phyloP scores from a whole-genome alignment of 2,113 vertebrate genomes.

The Xiphias gladius region DNA sequence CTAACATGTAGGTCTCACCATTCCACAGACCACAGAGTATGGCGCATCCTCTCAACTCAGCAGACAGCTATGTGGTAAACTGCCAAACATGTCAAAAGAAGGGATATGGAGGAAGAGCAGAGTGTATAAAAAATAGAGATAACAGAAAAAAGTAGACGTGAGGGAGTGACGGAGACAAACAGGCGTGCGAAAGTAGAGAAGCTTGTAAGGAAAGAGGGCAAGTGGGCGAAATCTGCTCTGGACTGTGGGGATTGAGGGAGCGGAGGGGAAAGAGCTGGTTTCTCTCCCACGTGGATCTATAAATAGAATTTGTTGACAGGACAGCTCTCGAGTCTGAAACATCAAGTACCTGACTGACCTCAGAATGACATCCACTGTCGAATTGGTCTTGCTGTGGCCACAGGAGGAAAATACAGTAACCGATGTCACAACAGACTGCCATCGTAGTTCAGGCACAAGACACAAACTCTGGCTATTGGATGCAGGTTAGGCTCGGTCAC shows the following conservation, averaged over 20 bases:
- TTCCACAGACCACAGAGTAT: slow-evolving; percentile 35
- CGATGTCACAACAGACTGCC: slow-evolving; percentile 13
- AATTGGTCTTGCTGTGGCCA: slow-evolving; percentile 19
- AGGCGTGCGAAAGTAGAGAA: slow-evolving; percentile 29
- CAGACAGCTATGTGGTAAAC: slow-evolving; percentile 35
- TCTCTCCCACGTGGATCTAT: slow-evolving; percentile 39
- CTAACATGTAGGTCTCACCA: slow-evolving; percentile 21
- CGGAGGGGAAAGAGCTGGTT: neutral
- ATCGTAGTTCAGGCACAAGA: neutral
- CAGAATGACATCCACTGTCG: slow-evolving; percentile 4
- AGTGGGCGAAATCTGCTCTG: slow-evolving; percentile 18
- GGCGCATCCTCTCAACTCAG: slow-evolving; percentile 36
- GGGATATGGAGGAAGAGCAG: neutral
- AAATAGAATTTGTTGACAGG: slow-evolving; percentile 56
- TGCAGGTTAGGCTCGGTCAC: neutral
- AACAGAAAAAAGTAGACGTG: neutral
- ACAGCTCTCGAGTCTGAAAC: slow-evolving; percentile 23
- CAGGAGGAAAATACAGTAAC: slow-evolving; percentile 7
- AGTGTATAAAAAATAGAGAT: slow-evolving; percentile 25
- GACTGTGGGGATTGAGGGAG: slow-evolving; percentile 16
- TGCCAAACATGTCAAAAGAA: slow-evolving; percentile 39
- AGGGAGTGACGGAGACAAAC: slow-evolving; percentile 20
- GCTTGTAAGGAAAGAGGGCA: slow-evolving; percentile 9
- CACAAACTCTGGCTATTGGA: neutral
- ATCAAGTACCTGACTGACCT: slow-evolving; percentile 30